phyloP scores from a whole-genome alignment of 37 sponge, comb jelly and placozoan genomes.

The Oopsacas minuta region DNA sequence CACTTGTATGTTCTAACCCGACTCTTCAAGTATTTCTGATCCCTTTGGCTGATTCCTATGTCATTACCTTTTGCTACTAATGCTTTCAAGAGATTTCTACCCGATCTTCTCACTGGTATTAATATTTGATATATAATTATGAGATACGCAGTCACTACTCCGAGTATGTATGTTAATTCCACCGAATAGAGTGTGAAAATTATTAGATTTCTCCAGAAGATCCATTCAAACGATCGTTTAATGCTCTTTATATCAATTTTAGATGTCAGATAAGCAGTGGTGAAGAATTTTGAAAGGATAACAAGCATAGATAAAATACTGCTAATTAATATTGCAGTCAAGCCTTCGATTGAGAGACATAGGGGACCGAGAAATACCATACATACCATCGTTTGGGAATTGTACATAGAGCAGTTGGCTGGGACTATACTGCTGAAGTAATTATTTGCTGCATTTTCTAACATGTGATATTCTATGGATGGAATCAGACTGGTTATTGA shows the following conservation, averaged over 20 bases:
- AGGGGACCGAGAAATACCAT: neutral
- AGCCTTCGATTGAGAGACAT: neutral
- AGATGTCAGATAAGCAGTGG: neutral
- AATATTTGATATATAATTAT: neutral
- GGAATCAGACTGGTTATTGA: neutral
- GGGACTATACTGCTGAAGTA: neutral
- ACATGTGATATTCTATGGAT: neutral
- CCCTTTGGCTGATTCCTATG: neutral
- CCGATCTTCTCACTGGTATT: neutral
- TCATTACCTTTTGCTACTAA: neutral
- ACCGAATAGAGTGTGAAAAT: neutral
- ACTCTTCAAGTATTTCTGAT: neutral
- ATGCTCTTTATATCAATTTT: neutral
- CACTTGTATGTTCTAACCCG: neutral
- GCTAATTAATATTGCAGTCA: neutral
- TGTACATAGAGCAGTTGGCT: neutral
- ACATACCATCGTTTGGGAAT: neutral
- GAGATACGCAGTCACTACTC: neutral
- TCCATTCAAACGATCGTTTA: neutral
- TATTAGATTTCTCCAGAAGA: neutral
- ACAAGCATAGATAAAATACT: neutral
- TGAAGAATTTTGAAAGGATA: neutral
- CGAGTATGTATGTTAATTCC: neutral
- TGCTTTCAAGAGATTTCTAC: neutral
- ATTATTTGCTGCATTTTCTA: neutral